phyloP scores from a whole-genome alignment of 2,113 vertebrate species.

The Sylvicapra grimmia region DNA sequence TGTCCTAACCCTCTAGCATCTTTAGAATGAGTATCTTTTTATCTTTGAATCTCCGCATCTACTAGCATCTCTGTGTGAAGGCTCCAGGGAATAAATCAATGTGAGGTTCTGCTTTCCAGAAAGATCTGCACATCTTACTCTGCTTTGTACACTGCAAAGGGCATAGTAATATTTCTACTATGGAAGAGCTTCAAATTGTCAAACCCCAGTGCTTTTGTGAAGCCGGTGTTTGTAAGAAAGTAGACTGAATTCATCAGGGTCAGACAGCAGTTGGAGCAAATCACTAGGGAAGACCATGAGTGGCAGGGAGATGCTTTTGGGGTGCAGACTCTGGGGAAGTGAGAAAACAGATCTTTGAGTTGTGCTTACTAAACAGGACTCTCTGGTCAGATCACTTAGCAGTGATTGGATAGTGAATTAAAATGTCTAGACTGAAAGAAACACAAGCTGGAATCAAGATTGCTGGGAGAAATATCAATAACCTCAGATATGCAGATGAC shows the following conservation, averaged over 20 bases:
- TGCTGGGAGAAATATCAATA: too few relatives aligned
- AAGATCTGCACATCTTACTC: constrained; percentile 37
- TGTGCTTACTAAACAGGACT: constrained; percentile 52
- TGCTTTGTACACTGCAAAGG: constrained; percentile 37
- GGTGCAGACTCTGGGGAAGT: constrained; percentile 27
- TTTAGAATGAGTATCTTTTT: background rate
- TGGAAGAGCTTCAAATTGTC: constrained; percentile 38
- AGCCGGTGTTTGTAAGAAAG: constrained; percentile 63
- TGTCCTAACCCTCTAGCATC: background rate
- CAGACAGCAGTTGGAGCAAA: constrained; percentile 68
- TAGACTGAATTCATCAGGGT: constrained; percentile 68
- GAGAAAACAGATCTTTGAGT: constrained; percentile 52
- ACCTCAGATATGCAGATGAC: too few relatives aligned
- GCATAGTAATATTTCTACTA: constrained; percentile 40
- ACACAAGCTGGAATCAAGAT: too few relatives aligned
- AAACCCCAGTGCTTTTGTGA: constrained; percentile 56
- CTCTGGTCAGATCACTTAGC: constrained; percentile 51
- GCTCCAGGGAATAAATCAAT: background rate
- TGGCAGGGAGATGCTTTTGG: constrained; percentile 48
- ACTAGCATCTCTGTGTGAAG: background rate
- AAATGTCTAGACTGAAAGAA: background rate
- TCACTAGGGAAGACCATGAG: constrained; percentile 50
- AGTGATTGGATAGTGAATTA: constrained; percentile 49
- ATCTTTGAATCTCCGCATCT: background rate
- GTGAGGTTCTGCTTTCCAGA: background rate